phyloP scores from a whole-genome alignment of 2,888 invertebrate species.

The Macrophya alboannulata region DNA sequence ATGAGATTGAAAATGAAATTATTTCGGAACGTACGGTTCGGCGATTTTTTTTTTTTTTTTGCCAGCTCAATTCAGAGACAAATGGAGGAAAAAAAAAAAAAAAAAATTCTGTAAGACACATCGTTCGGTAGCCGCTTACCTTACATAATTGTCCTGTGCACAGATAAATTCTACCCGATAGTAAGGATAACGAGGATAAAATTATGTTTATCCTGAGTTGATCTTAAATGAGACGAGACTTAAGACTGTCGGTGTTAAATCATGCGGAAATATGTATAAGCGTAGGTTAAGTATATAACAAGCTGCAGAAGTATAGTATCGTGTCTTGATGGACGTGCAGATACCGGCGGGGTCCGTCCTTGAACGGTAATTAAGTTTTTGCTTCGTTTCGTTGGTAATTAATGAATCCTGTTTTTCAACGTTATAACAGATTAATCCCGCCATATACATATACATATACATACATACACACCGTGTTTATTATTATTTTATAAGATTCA shows the following conservation, averaged over 20 bases:
- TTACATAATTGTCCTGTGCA: neutral
- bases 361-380: slow-evolving; percentile 28
- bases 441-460: neutral
- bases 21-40: neutral
- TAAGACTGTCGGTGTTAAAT: slow-evolving; percentile 23
- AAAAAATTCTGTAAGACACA: no score
- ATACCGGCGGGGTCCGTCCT: slow-evolving; percentile 16
- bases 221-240: slow-evolving; percentile 2
- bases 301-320: neutral
- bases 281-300: neutral
- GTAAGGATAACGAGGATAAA: slow-evolving; percentile 44
- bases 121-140: neutral
- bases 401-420: neutral
- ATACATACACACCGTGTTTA: neutral
- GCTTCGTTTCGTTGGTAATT: neutral
- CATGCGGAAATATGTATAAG: slow-evolving; percentile 29
- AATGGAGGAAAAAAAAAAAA: neutral
- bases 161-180: neutral
- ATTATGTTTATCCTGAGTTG: neutral
- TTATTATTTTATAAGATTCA: no score
- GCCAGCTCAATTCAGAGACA: no score
- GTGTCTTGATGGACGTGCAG: slow-evolving; percentile 12
- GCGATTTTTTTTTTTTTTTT: neutral
- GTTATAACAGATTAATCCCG: neutral
- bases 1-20: neutral